These are phyloP conservation scores for Pelobates cultripes DNA, from an alignment of 2,797 vertebrate genomes.

Conservation along the genomic window DNA sequence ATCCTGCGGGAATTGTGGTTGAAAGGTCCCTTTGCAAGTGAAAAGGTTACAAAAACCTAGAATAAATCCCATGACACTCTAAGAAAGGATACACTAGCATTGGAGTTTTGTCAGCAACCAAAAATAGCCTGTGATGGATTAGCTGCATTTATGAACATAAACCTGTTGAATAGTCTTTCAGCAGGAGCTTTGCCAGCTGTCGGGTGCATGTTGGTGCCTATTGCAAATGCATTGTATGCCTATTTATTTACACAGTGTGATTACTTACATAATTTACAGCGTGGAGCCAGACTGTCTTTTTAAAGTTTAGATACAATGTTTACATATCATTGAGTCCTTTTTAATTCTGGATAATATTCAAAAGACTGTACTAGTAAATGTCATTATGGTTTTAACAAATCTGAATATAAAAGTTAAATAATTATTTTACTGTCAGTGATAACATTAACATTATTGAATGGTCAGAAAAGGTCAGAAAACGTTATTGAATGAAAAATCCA, in stretches of 20 bases:
- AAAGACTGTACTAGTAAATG: no score
- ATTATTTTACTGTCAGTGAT: no score
- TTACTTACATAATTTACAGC: not conserved
- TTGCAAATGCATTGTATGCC: not conserved
- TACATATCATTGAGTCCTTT: no score
- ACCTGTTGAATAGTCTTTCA: conserved; percentile 1
- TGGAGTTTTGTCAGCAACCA: not conserved
- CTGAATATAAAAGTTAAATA: no score
- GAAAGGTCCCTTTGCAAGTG: not conserved
- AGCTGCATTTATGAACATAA: conserved; percentile 4
- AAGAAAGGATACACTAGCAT: not conserved
- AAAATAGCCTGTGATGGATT: conserved; percentile 4
- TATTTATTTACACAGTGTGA: not conserved
- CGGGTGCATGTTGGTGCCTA: not conserved
- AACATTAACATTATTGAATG: no score
- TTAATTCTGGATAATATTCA: no score
- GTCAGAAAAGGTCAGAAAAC: no score
- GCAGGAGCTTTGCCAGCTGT: conserved; percentile 2
- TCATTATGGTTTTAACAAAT: no score
- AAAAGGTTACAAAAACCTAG: conserved; percentile 8
- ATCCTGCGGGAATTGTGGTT: not conserved
- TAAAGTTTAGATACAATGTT: not conserved
- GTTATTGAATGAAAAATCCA: no score
- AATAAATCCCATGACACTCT: not conserved
- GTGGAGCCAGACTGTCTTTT: not conserved